Evolutionary conservation across 2,113 vertebrate genomes (phyloP).

Genomic region (Rostratula benghalensis): DNA sequence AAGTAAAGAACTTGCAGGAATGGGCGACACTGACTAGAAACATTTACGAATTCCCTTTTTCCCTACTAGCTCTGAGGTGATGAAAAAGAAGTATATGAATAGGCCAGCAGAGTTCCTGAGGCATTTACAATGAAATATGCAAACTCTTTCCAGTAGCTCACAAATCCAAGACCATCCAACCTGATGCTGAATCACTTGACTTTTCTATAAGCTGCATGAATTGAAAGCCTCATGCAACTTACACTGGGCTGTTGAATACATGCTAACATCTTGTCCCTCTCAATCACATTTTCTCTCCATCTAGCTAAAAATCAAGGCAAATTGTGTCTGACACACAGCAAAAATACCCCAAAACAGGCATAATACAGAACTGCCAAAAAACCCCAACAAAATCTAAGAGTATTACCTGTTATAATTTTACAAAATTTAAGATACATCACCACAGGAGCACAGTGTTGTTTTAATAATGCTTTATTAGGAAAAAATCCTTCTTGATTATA

Average conservation of each 20-base stretch:
- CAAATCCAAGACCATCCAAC: not conserved
- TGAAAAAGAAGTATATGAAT: not conserved
- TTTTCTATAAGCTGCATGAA: not conserved
- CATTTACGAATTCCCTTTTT: not conserved
- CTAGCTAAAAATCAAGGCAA: not conserved
- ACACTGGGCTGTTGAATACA: not conserved
- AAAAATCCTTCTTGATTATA: not conserved
- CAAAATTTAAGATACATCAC: not conserved
- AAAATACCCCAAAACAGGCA: not conserved
- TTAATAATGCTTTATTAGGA: not conserved
- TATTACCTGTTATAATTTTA: not conserved
- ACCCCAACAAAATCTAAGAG: not conserved
- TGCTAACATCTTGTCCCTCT: not conserved
- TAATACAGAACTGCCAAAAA: not conserved
- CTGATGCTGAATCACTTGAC: not conserved
- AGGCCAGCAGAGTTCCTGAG: not conserved
- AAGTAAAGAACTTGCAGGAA: not conserved
- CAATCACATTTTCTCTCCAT: not conserved
- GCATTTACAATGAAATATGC: not conserved
- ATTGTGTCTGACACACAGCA: not conserved
- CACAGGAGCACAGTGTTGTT: not conserved
- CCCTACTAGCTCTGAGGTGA: not conserved
- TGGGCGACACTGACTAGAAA: not conserved
- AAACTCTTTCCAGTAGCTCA: not conserved
- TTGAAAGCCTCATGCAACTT: not conserved